Percentiles rank a stretch among this genome's conserved stretches.
Evolutionary conservation across 1,140 invertebrate genomes (phyloP).

Genomic region (Leucophenga varia): DNA sequence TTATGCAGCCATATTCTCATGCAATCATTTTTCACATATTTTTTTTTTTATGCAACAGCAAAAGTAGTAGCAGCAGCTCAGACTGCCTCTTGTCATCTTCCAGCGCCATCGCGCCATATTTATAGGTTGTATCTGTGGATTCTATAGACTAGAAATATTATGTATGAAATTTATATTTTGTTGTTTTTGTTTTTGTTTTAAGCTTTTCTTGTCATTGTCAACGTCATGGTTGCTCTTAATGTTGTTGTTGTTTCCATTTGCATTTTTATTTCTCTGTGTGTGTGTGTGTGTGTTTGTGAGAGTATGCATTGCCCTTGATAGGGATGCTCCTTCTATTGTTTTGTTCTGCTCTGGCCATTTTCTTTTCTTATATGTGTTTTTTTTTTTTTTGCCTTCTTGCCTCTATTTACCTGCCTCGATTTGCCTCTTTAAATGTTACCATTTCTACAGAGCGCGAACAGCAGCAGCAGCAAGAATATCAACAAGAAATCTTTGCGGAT

Average conservation of each 20-base stretch:
- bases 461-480: constrained; percentile 19
- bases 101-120: constrained; percentile 2
- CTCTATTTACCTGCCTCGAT: constrained; percentile 15
- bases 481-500: constrained; percentile 35
- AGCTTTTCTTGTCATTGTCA: constrained; percentile 4
- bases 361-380: constrained; percentile 21
- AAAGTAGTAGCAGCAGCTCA: constrained; percentile 15
- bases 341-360: constrained; percentile 51
- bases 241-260: constrained; percentile 10
- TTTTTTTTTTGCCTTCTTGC: constrained; percentile 2
- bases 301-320: constrained; percentile 35
- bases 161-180: too few species aligned
- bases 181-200: constrained; percentile 22
- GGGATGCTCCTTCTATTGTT: constrained; percentile 48
- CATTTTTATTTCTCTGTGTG: constrained; percentile 22
- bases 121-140: too few species aligned
- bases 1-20: too few species aligned
- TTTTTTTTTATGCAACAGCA: too few species aligned
- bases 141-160: too few species aligned
- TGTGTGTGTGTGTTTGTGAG: constrained; percentile 22
- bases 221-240: too few species aligned
- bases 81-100: constrained; percentile 33
- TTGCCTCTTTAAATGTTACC: constrained; percentile 22
- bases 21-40: constrained; percentile 1
- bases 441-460: constrained; percentile 4